Conservation (phyloP, 2,888 invertebrate genomes). For the Rhagium mordax region DNA sequence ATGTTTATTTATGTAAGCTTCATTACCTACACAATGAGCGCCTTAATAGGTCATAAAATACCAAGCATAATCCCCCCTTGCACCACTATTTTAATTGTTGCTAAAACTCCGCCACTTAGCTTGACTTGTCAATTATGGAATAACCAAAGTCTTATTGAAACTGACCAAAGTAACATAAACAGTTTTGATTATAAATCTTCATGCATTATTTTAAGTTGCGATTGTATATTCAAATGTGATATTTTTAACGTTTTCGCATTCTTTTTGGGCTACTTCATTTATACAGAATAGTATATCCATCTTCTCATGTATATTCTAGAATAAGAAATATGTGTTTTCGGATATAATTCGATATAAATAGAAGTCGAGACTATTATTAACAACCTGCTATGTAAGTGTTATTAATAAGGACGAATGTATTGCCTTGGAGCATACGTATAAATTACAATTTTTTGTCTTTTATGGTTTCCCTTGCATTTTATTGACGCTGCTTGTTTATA, state of each 20-base stretch:
- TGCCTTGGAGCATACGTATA: neutral
- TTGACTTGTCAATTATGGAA: neutral
- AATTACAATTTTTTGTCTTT: neutral
- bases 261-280: neutral
- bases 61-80: too few relatives aligned
- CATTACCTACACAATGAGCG: too few relatives aligned
- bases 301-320: neutral
- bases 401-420: neutral
- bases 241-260: neutral
- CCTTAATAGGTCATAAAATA: too few relatives aligned
- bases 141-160: neutral
- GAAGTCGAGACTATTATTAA: neutral
- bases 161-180: neutral
- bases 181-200: conserved; percentile 4
- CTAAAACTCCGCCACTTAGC: neutral
- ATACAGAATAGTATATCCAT: neutral
- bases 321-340: neutral
- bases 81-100: neutral
- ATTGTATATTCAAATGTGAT: neutral
- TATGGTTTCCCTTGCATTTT: neutral
- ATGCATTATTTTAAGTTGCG: neutral
- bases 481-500: neutral
- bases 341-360: neutral
- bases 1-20: too few relatives aligned
- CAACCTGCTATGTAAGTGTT: neutral